Base-by-base conservation (phyloP, 2,113 vertebrate genomes). In the Salvelinus namaycush region DNA sequence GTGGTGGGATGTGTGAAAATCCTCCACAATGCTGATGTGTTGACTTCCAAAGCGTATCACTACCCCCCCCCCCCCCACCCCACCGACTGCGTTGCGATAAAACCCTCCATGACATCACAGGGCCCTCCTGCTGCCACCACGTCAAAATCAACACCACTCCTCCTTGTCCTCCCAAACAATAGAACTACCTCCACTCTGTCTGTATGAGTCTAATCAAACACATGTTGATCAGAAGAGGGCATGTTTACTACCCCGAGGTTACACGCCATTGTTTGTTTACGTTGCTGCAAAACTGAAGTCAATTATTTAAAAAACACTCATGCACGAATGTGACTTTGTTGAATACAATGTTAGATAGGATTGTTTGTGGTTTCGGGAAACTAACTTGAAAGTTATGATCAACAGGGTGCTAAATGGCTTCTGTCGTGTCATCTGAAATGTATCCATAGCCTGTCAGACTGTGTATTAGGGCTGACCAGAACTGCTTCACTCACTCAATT, bases 71-170 rank as follows among this genome's bases (percentile, higher is more conserved):
- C 39, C 39, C 34, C 68, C 34, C 34, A n/a, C n/a, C n/a, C n/a
- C n/a, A n/a, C 34, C 20, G 34, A 69, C 68, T 8, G 34, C 3
- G 54, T 29, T 5, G 12, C 27, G 48, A 71, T 59, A 76, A 71
- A 69, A 59, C 68, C 22, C 68, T 29, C 68, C n/a, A 24, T 72
- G 76, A 59, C 59, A n/a, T 39, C 68, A 22, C 68, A 39, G 20
- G 34, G 34, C 68, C 16, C 7, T 54, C 51, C 51, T 5, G 68
- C 34, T 31, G 8, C 29, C 22, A 54, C 16, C 13, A 18, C 3
- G 18, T 39, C 68, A 44, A 44, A 39, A 20, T 20, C 13, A 69
- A 24, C 31, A n/a, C 6, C 11, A 18, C 65, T 39, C 18, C 14
- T 44, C 39, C 39, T 44, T 9, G 39, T 44, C 39, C 39, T 16